phyloP scores from a whole-genome alignment of 2,113 vertebrate genomes.

The Orcinus orca region DNA sequence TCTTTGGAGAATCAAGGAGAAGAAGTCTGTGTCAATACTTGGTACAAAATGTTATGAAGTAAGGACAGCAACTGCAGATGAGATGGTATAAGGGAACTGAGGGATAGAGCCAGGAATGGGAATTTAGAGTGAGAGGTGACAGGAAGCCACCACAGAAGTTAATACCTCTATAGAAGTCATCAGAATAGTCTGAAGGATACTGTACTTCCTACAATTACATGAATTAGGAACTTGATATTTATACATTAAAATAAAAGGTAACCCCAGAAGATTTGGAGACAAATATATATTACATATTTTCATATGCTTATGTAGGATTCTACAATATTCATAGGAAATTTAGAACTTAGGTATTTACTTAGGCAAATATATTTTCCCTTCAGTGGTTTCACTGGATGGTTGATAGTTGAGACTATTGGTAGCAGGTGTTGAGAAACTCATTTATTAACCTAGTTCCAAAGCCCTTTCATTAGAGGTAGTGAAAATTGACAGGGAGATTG shows the following conservation, averaged over 20 bases:
- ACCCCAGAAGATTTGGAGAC: neutral
- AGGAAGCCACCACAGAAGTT: neutral
- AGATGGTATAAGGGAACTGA: neutral
- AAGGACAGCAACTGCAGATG: neutral
- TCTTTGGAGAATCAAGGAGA: neutral
- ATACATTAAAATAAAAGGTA: neutral
- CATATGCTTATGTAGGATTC: neutral
- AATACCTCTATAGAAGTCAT: neutral
- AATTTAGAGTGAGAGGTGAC: neutral
- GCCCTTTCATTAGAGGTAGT: neutral
- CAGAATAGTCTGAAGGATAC: neutral
- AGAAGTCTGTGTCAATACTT: neutral
- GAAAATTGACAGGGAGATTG: neutral
- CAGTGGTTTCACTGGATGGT: rapidly evolving
- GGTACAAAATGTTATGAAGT: neutral
- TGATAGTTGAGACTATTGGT: neutral
- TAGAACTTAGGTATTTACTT: neutral
- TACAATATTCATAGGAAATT: neutral
- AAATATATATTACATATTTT: neutral
- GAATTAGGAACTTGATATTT: neutral
- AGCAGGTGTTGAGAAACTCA: rapidly evolving
- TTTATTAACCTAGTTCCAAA: neutral
- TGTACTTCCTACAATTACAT: neutral
- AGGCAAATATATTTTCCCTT: neutral
- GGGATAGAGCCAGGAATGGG: neutral